Evolutionary conservation across 1,140 invertebrate species (phyloP).

Genomic region (Trichonephila clavipes): DNA sequence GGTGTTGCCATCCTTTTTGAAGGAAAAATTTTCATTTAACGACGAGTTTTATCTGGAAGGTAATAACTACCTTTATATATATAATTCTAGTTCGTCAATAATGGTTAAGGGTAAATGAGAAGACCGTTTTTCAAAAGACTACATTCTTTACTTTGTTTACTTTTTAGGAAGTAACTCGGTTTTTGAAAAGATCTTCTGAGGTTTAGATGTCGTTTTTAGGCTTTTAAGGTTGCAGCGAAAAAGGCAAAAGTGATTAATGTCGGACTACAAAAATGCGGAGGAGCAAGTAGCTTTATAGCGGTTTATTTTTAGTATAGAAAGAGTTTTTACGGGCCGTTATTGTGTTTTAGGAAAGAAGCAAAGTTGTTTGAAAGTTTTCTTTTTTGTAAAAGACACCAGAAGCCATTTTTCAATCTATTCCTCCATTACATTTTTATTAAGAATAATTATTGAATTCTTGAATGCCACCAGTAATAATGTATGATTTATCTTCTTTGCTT

Average conservation of each 20-base stretch:
- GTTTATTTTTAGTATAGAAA: constrained; percentile 5
- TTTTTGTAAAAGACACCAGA: no score
- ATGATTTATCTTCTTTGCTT: not conserved
- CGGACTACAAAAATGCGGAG: not conserved
- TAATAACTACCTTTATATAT: constrained; percentile 57
- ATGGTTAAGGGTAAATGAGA: constrained; percentile 51
- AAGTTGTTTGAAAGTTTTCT: no score
- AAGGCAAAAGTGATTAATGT: constrained; percentile 20
- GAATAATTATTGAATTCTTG: no score
- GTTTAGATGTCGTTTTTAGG: constrained; percentile 1
- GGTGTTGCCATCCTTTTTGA: not conserved
- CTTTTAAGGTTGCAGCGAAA: not conserved
- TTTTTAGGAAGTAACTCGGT: not conserved
- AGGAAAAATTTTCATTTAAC: constrained; percentile 51
- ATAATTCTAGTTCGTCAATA: constrained; percentile 51
- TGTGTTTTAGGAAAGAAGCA: not conserved
- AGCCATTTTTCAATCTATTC: no score
- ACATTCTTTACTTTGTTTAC: not conserved
- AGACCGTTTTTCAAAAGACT: constrained; percentile 26
- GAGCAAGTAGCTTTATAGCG: not conserved
- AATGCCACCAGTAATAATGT: not conserved
- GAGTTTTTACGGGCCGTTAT: not conserved
- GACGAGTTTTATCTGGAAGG: constrained; percentile 33
- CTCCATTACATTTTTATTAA: no score
- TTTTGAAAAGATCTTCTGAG: not conserved